These are phyloP conservation scores for Diplodus sargus DNA, from an alignment of 2,797 vertebrate genomes.

Conservation along the genomic window DNA sequence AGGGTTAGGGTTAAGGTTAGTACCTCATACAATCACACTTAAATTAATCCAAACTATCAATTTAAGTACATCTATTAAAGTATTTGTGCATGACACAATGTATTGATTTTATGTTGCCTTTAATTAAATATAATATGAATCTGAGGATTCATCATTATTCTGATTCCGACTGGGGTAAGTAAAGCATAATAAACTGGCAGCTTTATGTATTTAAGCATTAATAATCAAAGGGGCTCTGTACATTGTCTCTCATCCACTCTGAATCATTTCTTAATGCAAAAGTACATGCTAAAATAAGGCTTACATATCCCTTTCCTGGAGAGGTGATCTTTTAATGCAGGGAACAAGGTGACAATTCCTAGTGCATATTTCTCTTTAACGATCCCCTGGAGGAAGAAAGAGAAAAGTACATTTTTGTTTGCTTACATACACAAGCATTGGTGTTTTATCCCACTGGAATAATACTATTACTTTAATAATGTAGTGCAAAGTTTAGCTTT, in stretches of 20 bases:
- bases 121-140: background rate
- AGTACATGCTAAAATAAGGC: background rate
- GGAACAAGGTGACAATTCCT: slow-evolving; percentile 30
- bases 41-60: background rate
- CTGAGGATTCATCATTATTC: background rate
- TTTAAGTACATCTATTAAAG: background rate
- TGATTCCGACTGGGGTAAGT: slow-evolving; percentile 7
- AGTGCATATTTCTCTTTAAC: slow-evolving; percentile 32
- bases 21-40: background rate
- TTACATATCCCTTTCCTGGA: slow-evolving; percentile 33
- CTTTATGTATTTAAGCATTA: background rate
- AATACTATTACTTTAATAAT: background rate
- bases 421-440: background rate
- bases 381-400: background rate
- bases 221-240: background rate
- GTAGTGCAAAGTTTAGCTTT: background rate
- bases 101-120: background rate
- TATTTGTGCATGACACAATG: background rate
- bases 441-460: background rate
- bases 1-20: background rate
- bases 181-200: background rate
- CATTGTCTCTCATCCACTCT: too few species aligned
- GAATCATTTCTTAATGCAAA: background rate
- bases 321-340: slow-evolving; percentile 16
- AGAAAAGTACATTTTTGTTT: background rate